A percentile compares a stretch with the other conserved stretches of the same genome.
Conservation (phyloP, 2,797 vertebrate genomes). For the Parotocinclus haroldoi region DNA sequence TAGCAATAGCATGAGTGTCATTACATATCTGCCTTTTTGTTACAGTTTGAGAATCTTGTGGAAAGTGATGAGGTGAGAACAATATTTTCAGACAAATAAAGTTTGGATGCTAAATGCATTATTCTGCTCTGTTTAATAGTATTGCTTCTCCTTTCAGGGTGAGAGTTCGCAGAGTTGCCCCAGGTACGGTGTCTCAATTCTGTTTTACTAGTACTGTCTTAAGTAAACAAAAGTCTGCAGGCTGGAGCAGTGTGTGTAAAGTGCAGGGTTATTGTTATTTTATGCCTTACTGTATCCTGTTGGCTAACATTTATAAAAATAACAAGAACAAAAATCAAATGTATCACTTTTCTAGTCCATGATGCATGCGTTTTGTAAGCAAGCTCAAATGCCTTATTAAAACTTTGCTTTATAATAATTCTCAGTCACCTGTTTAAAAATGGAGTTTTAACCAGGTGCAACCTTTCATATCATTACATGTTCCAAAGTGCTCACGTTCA, state of each 20-base stretch:
- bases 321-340: too few relatives aligned
- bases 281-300: too few relatives aligned
- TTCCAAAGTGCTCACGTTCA: too few relatives aligned
- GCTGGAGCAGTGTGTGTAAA: not conserved
- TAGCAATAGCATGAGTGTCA: not conserved
- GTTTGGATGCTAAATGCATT: not conserved
- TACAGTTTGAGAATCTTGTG: slow-evolving; percentile 97
- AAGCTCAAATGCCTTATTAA: too few relatives aligned
- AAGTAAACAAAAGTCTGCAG: not conserved
- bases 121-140: not conserved
- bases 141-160: slow-evolving; percentile 69
- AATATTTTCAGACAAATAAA: slow-evolving; percentile 5
- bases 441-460: too few relatives aligned
- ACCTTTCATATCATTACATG: too few relatives aligned
- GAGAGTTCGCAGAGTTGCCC: slow-evolving; percentile 87
- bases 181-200: slow-evolving; percentile 70
- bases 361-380: too few relatives aligned
- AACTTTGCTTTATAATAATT: too few relatives aligned
- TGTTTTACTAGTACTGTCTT: not conserved
- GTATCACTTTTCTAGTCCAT: too few relatives aligned
- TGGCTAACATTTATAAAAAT: too few relatives aligned
- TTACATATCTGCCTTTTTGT: slow-evolving; percentile 41
- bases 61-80: slow-evolving; percentile 93
- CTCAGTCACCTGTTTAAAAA: too few relatives aligned
- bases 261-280: not conserved